These are phyloP conservation scores for Glaucidium brasilianum DNA, from an alignment of 2,113 vertebrate genomes.

Conservation along the genomic window DNA sequence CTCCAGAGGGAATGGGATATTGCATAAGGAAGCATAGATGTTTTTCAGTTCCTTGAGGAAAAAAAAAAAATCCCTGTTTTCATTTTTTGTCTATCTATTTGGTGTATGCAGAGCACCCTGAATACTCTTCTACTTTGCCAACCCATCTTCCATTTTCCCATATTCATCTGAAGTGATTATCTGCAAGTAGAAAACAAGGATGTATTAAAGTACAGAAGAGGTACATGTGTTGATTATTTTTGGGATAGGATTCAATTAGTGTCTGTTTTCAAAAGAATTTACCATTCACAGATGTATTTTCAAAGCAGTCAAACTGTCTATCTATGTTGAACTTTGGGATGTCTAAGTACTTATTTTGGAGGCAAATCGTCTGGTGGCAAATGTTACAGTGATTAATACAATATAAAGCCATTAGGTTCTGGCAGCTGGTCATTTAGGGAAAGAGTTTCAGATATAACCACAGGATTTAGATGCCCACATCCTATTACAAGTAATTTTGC, in stretches of 20 bases:
- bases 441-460: neutral
- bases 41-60: neutral
- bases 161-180: slow-evolving; percentile 51
- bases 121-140: slow-evolving; percentile 60
- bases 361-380: neutral
- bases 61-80: neutral
- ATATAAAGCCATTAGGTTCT: neutral
- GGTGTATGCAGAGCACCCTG: slow-evolving; percentile 30
- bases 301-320: neutral
- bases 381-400: neutral
- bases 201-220: neutral
- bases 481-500: neutral
- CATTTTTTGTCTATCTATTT: neutral
- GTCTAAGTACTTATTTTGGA: neutral
- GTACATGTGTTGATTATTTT: neutral
- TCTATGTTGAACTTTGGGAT: neutral
- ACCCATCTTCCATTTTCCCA: slow-evolving; percentile 36
- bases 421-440: neutral
- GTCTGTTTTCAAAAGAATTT: neutral
- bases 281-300: neutral
- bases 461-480: neutral
- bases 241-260: neutral
- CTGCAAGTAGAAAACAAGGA: slow-evolving; percentile 19
- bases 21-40: neutral
- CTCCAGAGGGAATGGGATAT: neutral